Evolutionary conservation across 2,888 invertebrate genomes (phyloP), one percentile per base, ranked within the genome.

Genomic region (Leptura quadrifasciata): DNA sequence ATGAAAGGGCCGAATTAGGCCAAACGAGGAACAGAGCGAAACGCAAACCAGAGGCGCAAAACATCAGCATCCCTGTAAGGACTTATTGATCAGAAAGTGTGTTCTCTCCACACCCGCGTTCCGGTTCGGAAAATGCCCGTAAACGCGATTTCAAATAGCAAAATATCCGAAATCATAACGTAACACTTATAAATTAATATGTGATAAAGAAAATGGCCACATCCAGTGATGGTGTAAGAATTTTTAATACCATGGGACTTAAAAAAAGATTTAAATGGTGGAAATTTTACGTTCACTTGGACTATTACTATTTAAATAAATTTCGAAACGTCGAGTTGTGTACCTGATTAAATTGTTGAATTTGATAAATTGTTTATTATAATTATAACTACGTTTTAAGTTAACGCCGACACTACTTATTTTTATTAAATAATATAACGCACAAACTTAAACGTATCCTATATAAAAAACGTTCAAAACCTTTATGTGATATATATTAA

Each of bases 11-110:
- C 71, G 70, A 78, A 75, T 76, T 74, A 74, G 74, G 76, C 39
- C 76, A 76, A 76, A 70, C 76, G 74, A 67, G 76, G 74, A 71
- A 69, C 67, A 75, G 71, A 74, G 52, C 61, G 65, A 57, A 58
- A 70, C 73, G 76, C 77, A 71, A 65, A 71, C 52, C 63, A 24
- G 70, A 77, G 76, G 83, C 82, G 80, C 81, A 80, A 81, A 84
- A 76, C 86, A 86, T 52, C 71, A 71, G 86, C 87, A 87, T 85
- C 86, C 87, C 80, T 72, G 86, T 85, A 86, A 85, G 87, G 86
- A 85, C 86, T 87, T 87, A 87, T 87, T 87, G 87, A 87, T 87
- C 87, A 84, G 84, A 83, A 82, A 86, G 85, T 85, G 86, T 85
- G 83, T 82, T 80, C 83, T 80, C 83, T 86, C 86, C 86, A 86